Conservation (phyloP, 1,140 invertebrate genomes). For the Chlorops oryzae region DNA sequence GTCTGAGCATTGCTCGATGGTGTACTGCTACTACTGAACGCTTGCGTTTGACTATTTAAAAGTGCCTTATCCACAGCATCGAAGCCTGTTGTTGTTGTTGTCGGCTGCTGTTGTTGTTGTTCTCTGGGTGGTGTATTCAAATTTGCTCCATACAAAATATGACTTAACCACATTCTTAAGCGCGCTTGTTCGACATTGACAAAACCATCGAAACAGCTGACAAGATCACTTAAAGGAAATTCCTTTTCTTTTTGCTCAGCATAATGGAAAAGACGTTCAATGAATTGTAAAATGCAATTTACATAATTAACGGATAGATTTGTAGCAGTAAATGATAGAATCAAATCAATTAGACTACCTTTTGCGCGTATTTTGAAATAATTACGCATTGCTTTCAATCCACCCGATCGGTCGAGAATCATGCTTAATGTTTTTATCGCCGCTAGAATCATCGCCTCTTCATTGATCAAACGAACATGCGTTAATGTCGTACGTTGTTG, state of each 20-base stretch:
- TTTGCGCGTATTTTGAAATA: conserved; percentile 64
- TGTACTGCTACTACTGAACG: conserved; percentile 24
- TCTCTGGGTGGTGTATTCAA: conserved; percentile 17
- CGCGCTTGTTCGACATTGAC: conserved; percentile 59
- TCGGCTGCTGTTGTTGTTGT: too few relatives aligned
- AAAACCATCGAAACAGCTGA: conserved; percentile 61
- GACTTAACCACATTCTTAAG: conserved; percentile 64
- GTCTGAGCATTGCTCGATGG: conserved; percentile 49
- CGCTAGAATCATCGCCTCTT: conserved; percentile 40
- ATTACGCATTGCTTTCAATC: conserved; percentile 70
- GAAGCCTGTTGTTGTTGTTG: neutral
- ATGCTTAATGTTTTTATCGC: conserved; percentile 70
- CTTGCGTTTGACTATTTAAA: neutral
- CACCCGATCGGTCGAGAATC: conserved; percentile 70
- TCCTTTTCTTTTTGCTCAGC: conserved; percentile 54
- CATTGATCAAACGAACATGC: conserved; percentile 30
- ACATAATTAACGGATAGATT: conserved; percentile 66
- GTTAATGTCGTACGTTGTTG: too few relatives aligned
- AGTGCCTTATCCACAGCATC: conserved; percentile 9
- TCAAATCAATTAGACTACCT: conserved; percentile 62
- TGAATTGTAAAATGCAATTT: conserved; percentile 71
- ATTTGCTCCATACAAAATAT: conserved; percentile 58
- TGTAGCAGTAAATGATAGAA: conserved; percentile 65
- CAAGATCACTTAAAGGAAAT: conserved; percentile 62
- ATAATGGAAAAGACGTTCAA: conserved; percentile 71